Percentiles rank a stretch among this genome's conserved stretches.
Conservation (phyloP, 2,113 vertebrate species). For the Ctenomys sociabilis region DNA sequence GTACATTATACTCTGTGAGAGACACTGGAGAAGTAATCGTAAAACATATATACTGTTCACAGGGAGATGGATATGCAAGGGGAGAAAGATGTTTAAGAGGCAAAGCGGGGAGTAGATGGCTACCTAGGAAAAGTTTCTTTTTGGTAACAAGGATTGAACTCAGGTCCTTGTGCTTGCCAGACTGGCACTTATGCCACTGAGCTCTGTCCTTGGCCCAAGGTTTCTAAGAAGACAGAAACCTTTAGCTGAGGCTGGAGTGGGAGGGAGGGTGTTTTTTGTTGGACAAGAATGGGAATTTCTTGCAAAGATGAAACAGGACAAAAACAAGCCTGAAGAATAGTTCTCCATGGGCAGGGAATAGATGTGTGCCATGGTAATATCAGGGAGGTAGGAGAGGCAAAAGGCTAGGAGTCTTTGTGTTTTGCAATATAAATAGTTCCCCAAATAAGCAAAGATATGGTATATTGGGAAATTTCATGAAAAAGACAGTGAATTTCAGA, state of each 20-base stretch:
- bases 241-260: neutral
- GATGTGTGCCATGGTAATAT: neutral
- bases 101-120: neutral
- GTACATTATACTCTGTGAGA: neutral
- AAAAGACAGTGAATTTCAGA: constrained; percentile 10
- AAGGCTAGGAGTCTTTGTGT: neutral
- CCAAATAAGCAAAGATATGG: neutral
- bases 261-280: neutral
- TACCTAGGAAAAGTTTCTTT: neutral
- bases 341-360: neutral
- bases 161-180: no score
- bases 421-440: neutral
- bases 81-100: neutral
- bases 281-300: neutral
- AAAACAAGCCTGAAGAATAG: neutral
- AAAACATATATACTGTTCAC: neutral
- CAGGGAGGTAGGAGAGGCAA: neutral
- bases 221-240: neutral
- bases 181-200: no score
- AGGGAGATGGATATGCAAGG: neutral
- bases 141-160: no score
- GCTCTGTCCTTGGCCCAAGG: neutral
- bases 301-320: neutral
- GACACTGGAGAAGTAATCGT: neutral
- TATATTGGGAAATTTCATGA: neutral